Evolutionary conservation across 2,888 invertebrate species (phyloP), one percentile per base, ranked within the genome.

Genomic region (Resseliella maxima): DNA sequence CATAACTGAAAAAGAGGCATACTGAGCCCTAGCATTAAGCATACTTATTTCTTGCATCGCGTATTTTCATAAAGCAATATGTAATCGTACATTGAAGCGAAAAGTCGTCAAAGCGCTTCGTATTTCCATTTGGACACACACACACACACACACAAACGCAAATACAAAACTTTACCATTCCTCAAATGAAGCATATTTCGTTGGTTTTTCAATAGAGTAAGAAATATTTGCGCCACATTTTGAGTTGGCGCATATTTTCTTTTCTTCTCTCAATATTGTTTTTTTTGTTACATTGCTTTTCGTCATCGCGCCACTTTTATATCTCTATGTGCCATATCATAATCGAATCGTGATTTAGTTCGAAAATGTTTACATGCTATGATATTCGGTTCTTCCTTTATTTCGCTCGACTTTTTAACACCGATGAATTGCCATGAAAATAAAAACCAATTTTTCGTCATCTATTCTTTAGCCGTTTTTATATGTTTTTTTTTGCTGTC

Each of bases 351-450:
- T 83, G 83, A 38, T 83, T 83, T 83, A 83, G 2, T 83, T 38
- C 38, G 24, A 12, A n/a, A 83, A 83, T 83, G 83, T 83, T 83
- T 38, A 83, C 36, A 83, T 83, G 83, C n/a, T 27, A 38, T 38
- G 83, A 83, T 83, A n/a, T 83, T 83, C 38, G 83, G 83, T 83
- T 83, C 83, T 38, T 83, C 38, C 83, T 83, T 38, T 83, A 38
- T 38, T 83, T 83, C 83, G 83, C 38, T 83, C 83, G 38, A 83
- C 38, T 38, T 83, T 83, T 83, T 83, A 83, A 83, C 83, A 83
- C 38, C n/a, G n/a, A n/a, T n/a, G 83, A 38, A 38, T 24, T 15
- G n/a, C 38, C 83, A 38, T 83, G 83, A 72, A n/a, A 31, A 35
- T 72, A 72, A 72, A 72, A 72, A 72, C 31, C 83, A n/a, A 83